Evolutionary conservation across 30 jellyfish, hydroid and myxozoan genomes (phyloP), one percentile per base, ranked within the genome.

Genomic region (Mastigias papua): DNA sequence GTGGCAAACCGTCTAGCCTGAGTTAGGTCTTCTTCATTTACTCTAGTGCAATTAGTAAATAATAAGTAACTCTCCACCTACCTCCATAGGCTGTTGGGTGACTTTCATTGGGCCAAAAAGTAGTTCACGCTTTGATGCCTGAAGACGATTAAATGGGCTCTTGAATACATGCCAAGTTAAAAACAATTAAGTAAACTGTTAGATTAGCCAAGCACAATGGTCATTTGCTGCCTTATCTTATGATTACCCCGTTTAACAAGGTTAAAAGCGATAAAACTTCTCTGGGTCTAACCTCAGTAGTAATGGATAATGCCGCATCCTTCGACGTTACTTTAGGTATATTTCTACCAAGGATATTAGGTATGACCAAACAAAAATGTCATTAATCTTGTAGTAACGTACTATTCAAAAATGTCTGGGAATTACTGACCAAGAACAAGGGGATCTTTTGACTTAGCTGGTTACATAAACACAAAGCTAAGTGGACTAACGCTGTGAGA

Each of bases 51-150:
- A 8, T 42, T 15, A 42, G 54, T 42, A 42, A 8, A 42, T 4
- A 42, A 42, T 42, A 15, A 15, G n/a, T n/a, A 4, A 8, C 54
- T 42, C 13, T 42, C 54, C 54, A 27, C 89, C 66, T 51, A 89
- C 99, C 99, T 95, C 98, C 97, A 95, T 86, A 31, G 97, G 98
- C 46, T 89, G 96, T 51, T 95, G 93, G 68, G 23, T 70, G 48
- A 95, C 94, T 70, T 89, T 95, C 99, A 95, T 95, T 48, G 99
- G 99, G 69, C 99, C 99, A 86, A 95, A 91, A 30, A 77, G 96
- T 21, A 95, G 96, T 64, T 95, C 98, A 27, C 94, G 97, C 73
- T 86, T 95, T 28, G 80, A 67, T 78, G 97, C 97, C 99, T 94
- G 78, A 66, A 89, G 28, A 15, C 17, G 67, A 11, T 21, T 3